Percentiles rank a stretch among this genome's conserved stretches.
Evolutionary conservation across 2,888 invertebrate genomes (phyloP).

Genomic region (Kuschelorhynchus macadamiae): DNA sequence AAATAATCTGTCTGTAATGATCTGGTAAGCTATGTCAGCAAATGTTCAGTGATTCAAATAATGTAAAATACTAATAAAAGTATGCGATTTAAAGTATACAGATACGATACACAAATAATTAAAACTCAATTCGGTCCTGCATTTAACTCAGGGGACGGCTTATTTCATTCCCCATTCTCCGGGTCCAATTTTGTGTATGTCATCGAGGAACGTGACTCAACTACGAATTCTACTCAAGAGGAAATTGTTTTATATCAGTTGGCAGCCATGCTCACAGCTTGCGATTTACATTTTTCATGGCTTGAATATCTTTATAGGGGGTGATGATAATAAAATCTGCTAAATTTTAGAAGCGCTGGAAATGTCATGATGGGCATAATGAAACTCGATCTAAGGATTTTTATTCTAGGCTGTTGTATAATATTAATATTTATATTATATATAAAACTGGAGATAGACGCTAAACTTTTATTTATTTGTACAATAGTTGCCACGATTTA

Average conservation of each 20-base stretch:
- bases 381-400: no score
- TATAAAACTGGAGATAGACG: no score
- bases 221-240: slow-evolving; percentile 63
- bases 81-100: no score
- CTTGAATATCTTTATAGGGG: slow-evolving; percentile 46
- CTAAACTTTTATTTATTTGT: no score
- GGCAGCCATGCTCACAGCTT: slow-evolving; percentile 58
- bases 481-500: no score
- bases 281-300: slow-evolving; percentile 59
- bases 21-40: no score
- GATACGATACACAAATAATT: no score
- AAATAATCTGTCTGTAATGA: no score
- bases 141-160: slow-evolving; percentile 37
- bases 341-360: neutral
- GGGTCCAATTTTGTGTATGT: slow-evolving; percentile 67
- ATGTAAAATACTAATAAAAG: no score
- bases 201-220: slow-evolving; percentile 68
- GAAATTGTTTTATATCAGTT: slow-evolving; percentile 67
- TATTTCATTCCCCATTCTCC: slow-evolving; percentile 58
- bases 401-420: no score
- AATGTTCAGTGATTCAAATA: no score
- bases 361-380: neutral
- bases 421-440: no score
- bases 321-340: slow-evolving; percentile 33
- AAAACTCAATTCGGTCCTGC: slow-evolving; percentile 13